phyloP scores from a whole-genome alignment of 2,113 vertebrate species.

The Catagonus wagneri region DNA sequence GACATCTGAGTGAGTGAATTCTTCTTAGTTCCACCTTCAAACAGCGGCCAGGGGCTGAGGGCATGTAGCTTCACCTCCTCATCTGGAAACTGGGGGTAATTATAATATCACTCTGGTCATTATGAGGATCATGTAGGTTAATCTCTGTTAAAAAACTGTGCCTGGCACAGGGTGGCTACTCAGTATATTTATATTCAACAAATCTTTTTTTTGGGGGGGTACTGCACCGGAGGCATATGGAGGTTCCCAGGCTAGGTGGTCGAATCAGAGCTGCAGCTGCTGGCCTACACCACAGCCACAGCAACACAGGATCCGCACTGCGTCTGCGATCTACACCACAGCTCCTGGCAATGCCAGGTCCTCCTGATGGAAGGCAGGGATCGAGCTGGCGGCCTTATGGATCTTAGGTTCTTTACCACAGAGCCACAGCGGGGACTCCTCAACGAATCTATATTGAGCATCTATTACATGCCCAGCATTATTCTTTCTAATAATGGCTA shows the following conservation, averaged over 20 bases:
- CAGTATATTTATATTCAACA: not conserved
- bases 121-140: not conserved
- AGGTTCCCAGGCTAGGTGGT: too few relatives aligned
- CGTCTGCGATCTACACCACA: too few relatives aligned
- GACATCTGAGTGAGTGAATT: not conserved
- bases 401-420: too few relatives aligned
- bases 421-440: not conserved
- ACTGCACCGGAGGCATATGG: too few relatives aligned
- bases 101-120: not conserved
- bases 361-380: too few relatives aligned
- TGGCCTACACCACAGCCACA: too few relatives aligned
- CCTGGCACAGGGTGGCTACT: not conserved
- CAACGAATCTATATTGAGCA: not conserved
- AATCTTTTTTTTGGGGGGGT: not conserved
- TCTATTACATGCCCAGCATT: not conserved
- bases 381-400: too few relatives aligned
- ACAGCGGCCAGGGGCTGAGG: fast-evolving
- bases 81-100: not conserved
- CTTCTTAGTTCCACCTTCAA: not conserved
- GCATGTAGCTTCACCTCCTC: not conserved
- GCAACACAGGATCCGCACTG: too few relatives aligned
- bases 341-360: too few relatives aligned
- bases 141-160: not conserved
- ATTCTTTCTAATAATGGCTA: not conserved
- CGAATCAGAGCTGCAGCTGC: too few relatives aligned